Base-by-base conservation (phyloP, 2,888 invertebrate genomes). In the Nezara viridula region DNA sequence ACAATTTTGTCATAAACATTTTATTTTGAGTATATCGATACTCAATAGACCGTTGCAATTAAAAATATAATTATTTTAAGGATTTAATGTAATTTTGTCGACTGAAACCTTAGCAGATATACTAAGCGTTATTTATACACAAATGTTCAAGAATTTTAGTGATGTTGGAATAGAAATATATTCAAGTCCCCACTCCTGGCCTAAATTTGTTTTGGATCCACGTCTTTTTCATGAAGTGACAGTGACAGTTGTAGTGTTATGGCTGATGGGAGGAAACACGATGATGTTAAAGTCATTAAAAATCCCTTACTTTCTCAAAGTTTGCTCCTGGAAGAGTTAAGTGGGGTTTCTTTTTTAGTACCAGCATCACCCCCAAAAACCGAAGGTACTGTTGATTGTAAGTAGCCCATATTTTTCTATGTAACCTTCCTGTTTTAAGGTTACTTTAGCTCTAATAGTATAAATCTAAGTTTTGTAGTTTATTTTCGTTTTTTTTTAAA, bases 241-340 rank as follows among this genome's bases (percentile, higher is more conserved):
- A 81, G 81, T 81, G 81, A 81, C 47, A 52, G 88, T 88, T 37
- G 49, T 49, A 27, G 50, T 88, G 88, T 60, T 88, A 88, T 88
- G 88, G 88, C 88, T 37, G 88, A 88, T 88, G 88, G 81, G 37
- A 81, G 81, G 88, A 88, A 88, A 88, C 32, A 88, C 32, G 88
- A 88, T 19, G 88, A 88, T 47, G 77, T 88, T 55, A 88, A 88
- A 88, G 85, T 81, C 52, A 88, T 88, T 66, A 88, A 81, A 37
- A 88, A 88, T 81, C 88, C 88, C n/a, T 47, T 88, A 14, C 88
- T 88, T 50, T 44, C 49, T 21, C 88, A 88, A 50, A 88, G 77
- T 52, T 81, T 88, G 27, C 37, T 88, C 12, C 12, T 81, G 40
- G 88, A 88, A 88, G 88, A 88, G 49, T 77, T 88, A 40, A 85